Percentiles rank a stretch among this genome's conserved stretches.
Conservation (phyloP, 2,797 vertebrate species). For the Lagocephalus sceleratus region DNA sequence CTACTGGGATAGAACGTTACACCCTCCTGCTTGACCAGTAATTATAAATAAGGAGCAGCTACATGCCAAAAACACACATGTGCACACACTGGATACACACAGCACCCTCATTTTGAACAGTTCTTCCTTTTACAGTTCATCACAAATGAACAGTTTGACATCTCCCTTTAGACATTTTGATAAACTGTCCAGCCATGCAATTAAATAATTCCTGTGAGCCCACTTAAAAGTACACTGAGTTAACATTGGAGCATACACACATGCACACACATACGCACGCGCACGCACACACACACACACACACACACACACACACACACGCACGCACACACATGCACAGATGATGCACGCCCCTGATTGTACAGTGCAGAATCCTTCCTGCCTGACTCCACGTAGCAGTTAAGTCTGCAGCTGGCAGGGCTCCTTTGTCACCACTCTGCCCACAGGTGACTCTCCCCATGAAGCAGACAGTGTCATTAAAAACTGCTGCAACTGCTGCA, state of each 20-base stretch:
- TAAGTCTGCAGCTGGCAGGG: constrained; percentile 21
- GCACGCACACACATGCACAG: not conserved
- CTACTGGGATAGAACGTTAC: too few species aligned
- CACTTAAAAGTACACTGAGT: constrained; percentile 22
- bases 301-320: not conserved
- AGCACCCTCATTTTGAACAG: constrained; percentile 24
- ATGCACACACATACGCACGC: too few species aligned
- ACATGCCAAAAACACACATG: not conserved
- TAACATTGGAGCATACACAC: not conserved
- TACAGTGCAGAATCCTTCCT: constrained; percentile 10
- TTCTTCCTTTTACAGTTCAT: constrained; percentile 20
- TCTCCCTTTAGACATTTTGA: constrained; percentile 27
- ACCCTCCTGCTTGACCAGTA: too few species aligned
- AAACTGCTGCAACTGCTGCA: constrained; percentile 55
- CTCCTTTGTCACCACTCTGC: constrained; percentile 12
- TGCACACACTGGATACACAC: not conserved
- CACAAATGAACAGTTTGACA: constrained; percentile 27
- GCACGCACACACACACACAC: not conserved
- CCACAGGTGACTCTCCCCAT: constrained; percentile 64
- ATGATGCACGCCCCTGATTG: not conserved
- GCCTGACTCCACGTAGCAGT: not conserved
- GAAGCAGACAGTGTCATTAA: constrained; percentile 69
- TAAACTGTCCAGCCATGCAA: constrained; percentile 23
- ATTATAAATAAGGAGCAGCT: too few species aligned
- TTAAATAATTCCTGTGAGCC: constrained; percentile 23